Conservation (phyloP, 2,888 invertebrate species). For the Eupeodes latifasciatus region DNA sequence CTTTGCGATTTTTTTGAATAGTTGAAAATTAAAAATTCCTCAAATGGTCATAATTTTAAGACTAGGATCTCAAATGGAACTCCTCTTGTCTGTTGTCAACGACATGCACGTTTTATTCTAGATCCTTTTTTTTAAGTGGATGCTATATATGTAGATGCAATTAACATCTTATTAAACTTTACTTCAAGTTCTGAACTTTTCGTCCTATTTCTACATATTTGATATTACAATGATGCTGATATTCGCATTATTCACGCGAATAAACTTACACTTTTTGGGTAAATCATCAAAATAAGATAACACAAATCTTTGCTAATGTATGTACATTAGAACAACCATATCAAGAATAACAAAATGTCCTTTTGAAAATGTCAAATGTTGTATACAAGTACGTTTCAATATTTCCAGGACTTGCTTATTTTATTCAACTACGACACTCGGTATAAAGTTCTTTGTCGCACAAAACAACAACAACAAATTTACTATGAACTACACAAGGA, state of each 20-base stretch:
- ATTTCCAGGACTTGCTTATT: conserved; percentile 33
- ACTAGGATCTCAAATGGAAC: conserved; percentile 3
- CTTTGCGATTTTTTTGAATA: conserved; percentile 24
- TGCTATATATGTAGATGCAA: neutral
- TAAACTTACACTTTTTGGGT: neutral
- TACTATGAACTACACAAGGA: conserved; percentile 8
- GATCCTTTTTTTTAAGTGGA: neutral
- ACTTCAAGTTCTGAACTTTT: conserved; percentile 38
- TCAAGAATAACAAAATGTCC: conserved; percentile 43
- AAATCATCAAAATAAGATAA: conserved; percentile 18
- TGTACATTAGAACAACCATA: conserved; percentile 5
- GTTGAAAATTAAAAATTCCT: conserved; percentile 71
- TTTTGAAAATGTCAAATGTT: conserved; percentile 30
- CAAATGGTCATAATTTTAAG: conserved; percentile 58
- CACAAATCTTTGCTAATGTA: conserved; percentile 7
- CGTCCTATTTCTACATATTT: conserved; percentile 7
- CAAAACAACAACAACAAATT: conserved; percentile 9
- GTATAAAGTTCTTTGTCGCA: conserved; percentile 2
- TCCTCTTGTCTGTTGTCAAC: conserved; percentile 61
- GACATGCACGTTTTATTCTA: conserved; percentile 47
- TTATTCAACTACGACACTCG: conserved; percentile 44
- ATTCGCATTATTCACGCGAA: conserved; percentile 25
- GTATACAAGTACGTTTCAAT: conserved; percentile 54
- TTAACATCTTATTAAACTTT: conserved; percentile 22
- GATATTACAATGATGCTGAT: conserved; percentile 22